These are phyloP conservation scores for Megalurothrips usitatus DNA, from an alignment of 2,888 invertebrate species.

Conservation along the genomic window DNA sequence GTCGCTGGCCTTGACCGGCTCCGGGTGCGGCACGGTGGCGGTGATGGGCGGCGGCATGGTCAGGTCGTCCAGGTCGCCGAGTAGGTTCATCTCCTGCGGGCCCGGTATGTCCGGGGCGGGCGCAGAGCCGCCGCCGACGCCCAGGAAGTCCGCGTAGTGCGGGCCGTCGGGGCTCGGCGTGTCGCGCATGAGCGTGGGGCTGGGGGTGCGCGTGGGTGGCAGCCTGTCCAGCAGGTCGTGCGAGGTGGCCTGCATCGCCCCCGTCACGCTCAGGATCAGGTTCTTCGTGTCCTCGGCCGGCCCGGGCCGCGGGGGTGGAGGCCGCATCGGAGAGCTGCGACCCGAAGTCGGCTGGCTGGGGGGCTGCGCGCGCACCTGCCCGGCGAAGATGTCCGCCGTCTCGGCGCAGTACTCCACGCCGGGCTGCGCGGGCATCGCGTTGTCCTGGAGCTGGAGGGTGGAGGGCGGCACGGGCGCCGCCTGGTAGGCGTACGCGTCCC, in stretches of 20 bases:
- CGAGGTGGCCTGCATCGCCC: slow-evolving; percentile 83
- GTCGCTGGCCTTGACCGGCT: neutral
- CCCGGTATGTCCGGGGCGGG: neutral
- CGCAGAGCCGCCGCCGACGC: slow-evolving; percentile 49
- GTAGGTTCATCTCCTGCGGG: neutral
- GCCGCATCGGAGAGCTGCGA: slow-evolving; percentile 42
- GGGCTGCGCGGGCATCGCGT: slow-evolving; percentile 34
- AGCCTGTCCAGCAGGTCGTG: slow-evolving; percentile 76
- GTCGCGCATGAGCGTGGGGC: slow-evolving; percentile 77
- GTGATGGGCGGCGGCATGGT: neutral
- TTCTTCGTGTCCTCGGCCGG: slow-evolving; percentile 78
- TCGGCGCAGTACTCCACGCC: slow-evolving; percentile 31
- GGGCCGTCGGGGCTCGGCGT: slow-evolving; percentile 77
- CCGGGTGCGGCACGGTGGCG: neutral
- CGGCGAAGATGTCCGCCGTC: slow-evolving; percentile 49
- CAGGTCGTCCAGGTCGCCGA: slow-evolving; percentile 12
- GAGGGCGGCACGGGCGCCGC: slow-evolving; percentile 31
- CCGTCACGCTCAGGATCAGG: slow-evolving; percentile 77
- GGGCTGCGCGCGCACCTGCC: slow-evolving; percentile 47
- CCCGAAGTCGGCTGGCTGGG: slow-evolving; percentile 36
- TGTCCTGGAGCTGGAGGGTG: slow-evolving; percentile 35
- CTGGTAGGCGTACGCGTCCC: slow-evolving; percentile 34
- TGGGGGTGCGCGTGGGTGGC: slow-evolving; percentile 79
- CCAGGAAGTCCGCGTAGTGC: slow-evolving; percentile 57
- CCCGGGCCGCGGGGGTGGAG: slow-evolving; percentile 56